Evolutionary conservation across 2,113 vertebrate genomes (phyloP), one percentile per base, ranked within the genome.

Genomic region (Plecotus auritus): DNA sequence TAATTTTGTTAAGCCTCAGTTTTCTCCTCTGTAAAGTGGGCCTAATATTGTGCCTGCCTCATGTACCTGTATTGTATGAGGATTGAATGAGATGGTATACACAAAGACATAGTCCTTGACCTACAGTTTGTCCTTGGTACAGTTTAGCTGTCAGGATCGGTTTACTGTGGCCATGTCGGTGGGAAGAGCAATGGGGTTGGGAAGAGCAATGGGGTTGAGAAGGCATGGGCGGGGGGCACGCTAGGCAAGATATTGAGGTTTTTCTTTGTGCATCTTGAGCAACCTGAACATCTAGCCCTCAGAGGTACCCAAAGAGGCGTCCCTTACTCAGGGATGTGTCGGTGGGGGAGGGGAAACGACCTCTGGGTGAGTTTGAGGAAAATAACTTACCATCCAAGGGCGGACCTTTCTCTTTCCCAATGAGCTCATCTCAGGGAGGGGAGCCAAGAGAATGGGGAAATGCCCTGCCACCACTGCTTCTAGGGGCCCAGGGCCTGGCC

Each of bases 11-110:
- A 70, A 96, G 45, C 17, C 11, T 96, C 80, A 6, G 4, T 26
- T 87, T 95, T 92, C 59, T 93, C 78, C 51, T 84, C 32, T 96
- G 45, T 66, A 69, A 86, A 76, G 64, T 64, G n/a, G 56, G 49
- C 5, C 49, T 76, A 40, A n/a, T 78, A 45, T 28, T 81, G 32
- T 56, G 28, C 30, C 72, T 92, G 51, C 40, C 51, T 76, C 42
- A 9, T 70, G 56, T 30, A 45, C 74, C 74, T 5, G 9, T 18
- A 37, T 32, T 45, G 14, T 28, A 9, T 69, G 45, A 64, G 26
- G 17, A 42, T 9, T 69, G 17, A 88, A 76, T 18, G 37, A 61
- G 26, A 40, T 35, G 67, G 35, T 56, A 9, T 2, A 45, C 6
- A 2, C 16, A 17, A n/a, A 45, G 30, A 49, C 14, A 59, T 13